Evolutionary conservation across 1,140 invertebrate genomes (phyloP), one percentile per base, ranked within the genome.

Genomic region (Drosophila elegans): DNA sequence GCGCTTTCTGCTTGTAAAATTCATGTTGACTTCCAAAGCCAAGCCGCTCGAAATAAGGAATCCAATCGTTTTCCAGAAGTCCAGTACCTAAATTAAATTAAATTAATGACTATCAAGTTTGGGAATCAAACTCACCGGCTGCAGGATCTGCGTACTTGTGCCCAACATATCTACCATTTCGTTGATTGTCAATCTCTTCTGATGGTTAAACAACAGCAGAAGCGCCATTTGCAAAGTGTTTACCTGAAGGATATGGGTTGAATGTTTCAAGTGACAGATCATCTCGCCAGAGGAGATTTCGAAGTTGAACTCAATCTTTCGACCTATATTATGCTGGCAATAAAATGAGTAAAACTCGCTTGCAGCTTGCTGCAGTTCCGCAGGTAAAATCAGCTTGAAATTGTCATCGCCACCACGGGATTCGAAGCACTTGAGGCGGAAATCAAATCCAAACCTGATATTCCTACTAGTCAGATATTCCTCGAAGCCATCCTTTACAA

Each of bases 181-280:
- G 0, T 39, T 0, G 10, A 45, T 12, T 9, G 46, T 60, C 9
- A 52, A 60, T 2, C 2, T 59, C 11, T 73, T 16, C 0, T 34
- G 34, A 10, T 38, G 21, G n/a, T 73, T 73, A 13, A 72, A 73
- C 2, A 45, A 46, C n/a, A 73, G 39, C 10, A 73, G 11, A 7
- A 73, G 12, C 2, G 54, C 54, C 69, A 73, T 73, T 52, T 73
- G 67, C 4, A 46, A 44, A 7, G 36, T 60, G 13, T 9, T 52
- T 2, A 60, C 34, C 12, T 34, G 13, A 1, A 60, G 12, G 13
- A 51, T 6, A 11, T 34, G 25, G 3, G 34, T 21, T 34, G 45
- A 27, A 9, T 16, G 11, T n/a, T 34, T 6, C 2, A 57, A 27
- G 38, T 72, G 42, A 12, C 48, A 36, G 13, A 10, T 13, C 6